Conservation (phyloP, 92 coral and sea anemone species). For the Parazoanthus swiftii region DNA sequence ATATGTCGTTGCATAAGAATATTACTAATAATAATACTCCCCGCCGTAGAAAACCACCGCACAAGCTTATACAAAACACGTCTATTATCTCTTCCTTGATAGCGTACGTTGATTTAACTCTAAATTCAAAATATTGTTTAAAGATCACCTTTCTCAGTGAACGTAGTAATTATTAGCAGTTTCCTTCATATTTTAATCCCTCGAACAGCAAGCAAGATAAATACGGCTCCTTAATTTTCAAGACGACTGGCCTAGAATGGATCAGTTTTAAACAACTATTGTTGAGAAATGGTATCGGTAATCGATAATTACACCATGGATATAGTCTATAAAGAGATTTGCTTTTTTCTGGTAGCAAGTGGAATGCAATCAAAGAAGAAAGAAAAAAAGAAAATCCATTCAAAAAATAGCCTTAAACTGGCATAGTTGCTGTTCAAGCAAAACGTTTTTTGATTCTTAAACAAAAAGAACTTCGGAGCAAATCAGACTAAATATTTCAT, state of each 20-base stretch:
- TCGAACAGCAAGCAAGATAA: neutral
- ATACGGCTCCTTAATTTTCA: neutral
- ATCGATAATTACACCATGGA: neutral
- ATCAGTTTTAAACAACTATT: neutral
- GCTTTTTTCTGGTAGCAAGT: no score
- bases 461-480: neutral
- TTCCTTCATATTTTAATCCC: slow-evolving; percentile 1
- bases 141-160: neutral
- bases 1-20: neutral
- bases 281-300: neutral
- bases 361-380: no score
- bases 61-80: neutral
- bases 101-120: neutral
- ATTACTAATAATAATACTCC: neutral
- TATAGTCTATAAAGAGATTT: no score
- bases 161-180: neutral
- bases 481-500: neutral
- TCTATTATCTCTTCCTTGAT: no score
- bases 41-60: neutral
- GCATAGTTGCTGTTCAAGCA: neutral
- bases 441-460: neutral
- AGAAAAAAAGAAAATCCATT: no score
- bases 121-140: neutral
- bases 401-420: no score
- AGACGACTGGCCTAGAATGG: neutral